A percentile compares a stretch with the other conserved stretches of the same genome.
These are phyloP conservation scores for Sphecodes monilicornis DNA, from an alignment of 2,888 invertebrate species.

Conservation along the genomic window DNA sequence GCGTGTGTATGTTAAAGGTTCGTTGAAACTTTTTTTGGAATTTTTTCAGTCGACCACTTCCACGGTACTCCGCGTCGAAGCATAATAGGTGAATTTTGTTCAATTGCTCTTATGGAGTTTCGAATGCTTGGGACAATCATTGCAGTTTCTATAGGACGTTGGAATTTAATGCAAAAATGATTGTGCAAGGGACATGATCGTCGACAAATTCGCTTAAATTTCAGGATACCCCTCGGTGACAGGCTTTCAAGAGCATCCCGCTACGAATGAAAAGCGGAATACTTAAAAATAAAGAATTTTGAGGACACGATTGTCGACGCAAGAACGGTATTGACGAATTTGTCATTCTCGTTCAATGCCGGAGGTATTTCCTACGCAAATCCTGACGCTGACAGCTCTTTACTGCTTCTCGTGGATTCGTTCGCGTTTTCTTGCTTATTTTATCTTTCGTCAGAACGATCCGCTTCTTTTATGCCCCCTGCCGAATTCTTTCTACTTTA, in stretches of 20 bases:
- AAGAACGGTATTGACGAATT: slow-evolving; percentile 60
- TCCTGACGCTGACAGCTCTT: slow-evolving; percentile 58
- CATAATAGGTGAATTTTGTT: neutral
- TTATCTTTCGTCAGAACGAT: slow-evolving; percentile 32
- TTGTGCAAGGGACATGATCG: neutral
- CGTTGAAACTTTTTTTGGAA: slow-evolving; percentile 4
- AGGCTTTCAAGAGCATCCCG: slow-evolving; percentile 46
- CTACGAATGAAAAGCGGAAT: slow-evolving; percentile 47
- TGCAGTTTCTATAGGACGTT: neutral
- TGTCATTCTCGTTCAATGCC: slow-evolving; percentile 54
- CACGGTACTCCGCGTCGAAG: neutral
- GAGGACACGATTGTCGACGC: slow-evolving; percentile 51
- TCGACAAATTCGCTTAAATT: slow-evolving; percentile 44
- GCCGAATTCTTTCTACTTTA: slow-evolving; percentile 31
- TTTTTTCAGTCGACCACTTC: slow-evolving; percentile 20
- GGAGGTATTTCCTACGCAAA: slow-evolving; percentile 45
- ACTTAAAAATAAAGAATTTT: slow-evolving; percentile 60
- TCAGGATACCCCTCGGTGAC: slow-evolving; percentile 41
- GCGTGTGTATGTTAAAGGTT: slow-evolving; percentile 16
- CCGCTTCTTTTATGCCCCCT: slow-evolving; percentile 16
- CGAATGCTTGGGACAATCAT: neutral
- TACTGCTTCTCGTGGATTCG: slow-evolving; percentile 41
- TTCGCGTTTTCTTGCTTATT: slow-evolving; percentile 35
- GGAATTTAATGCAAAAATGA: slow-evolving; percentile 10
- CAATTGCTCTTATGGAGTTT: neutral